Base-by-base conservation (phyloP, 2,113 vertebrate species). In the Tonatia bakeri region DNA sequence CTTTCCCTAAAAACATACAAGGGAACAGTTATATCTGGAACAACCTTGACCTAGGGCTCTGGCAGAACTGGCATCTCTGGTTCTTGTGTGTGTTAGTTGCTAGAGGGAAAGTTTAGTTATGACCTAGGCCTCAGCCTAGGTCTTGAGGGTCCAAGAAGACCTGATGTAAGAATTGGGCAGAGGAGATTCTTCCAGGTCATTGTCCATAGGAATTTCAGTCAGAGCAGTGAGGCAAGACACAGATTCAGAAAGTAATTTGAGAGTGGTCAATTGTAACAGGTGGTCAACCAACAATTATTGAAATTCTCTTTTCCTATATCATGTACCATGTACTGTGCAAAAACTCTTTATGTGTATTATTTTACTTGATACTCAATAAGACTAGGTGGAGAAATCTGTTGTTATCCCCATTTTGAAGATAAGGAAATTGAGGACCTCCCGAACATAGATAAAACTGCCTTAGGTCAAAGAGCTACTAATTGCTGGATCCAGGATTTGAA, bases 301-400 rank as follows among this genome's bases (percentile, higher is more conserved):
- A 96, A 93, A 13, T 52, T 52, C 56, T 83, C 19, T 87, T 64
- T 38, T 67, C 2, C 82, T 19, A 47, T 61, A 11, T 2, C 3
- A 65, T 70, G 10, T 87, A 88, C 28, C 28, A 87, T 20, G 54
- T 50, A 20, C 7, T 75, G 73, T 13, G 31, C 22, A 64, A 65
- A 72, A 90, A 73, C n/a, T 84, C 54, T 84, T 52, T 59, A 64
- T 13, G n/a, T 45, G 4, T 13, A 56, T 86, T 73, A 22, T 73
- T 92, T 82, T 76, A 87, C 79, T 92, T 89, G 40, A 94, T 84
- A 50, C 31, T 28, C 33, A 93, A 16, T 33, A 85, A 87, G 17
- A 13, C 38, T 65, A 50, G 11, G 31, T 75, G 38, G 91, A 50
- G 89, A 83, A 79, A 52, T 38, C 6, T 76, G 13, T 86, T 76